Evolutionary conservation across 2,888 invertebrate species (phyloP).

Genomic region (Phorcus lineatus): DNA sequence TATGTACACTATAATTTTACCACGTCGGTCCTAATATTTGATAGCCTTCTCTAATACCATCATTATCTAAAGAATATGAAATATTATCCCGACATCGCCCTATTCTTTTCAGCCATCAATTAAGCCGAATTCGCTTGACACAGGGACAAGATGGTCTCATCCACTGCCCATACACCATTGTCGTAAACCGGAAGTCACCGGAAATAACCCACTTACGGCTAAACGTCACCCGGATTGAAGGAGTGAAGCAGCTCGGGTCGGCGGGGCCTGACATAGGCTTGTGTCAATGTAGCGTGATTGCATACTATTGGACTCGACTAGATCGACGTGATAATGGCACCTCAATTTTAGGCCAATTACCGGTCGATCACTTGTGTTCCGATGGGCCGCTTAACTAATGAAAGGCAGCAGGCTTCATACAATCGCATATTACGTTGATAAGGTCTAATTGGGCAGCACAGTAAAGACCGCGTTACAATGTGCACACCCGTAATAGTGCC

Average conservation of each 20-base stretch:
- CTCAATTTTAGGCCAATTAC: slow-evolving; percentile 11
- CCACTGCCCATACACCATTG: background rate
- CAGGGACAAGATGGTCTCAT: slow-evolving; percentile 1
- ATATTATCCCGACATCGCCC: background rate
- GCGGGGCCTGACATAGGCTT: background rate
- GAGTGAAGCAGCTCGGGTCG: background rate
- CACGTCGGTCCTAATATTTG: slow-evolving; percentile 12
- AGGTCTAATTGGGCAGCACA: slow-evolving; percentile 8
- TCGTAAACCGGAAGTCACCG: slow-evolving; percentile 13
- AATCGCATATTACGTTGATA: slow-evolving; percentile 6
- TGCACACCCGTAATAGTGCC: slow-evolving; percentile 5
- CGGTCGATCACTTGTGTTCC: background rate
- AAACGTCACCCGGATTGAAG: slow-evolving; percentile 13
- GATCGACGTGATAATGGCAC: slow-evolving; percentile 8
- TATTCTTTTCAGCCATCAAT: background rate
- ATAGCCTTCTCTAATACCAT: slow-evolving; percentile 7
- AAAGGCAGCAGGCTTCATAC: slow-evolving; percentile 6
- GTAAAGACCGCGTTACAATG: background rate
- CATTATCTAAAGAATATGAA: slow-evolving; percentile 10
- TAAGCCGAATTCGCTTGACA: slow-evolving; percentile 5
- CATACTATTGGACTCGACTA: background rate
- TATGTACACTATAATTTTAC: slow-evolving; percentile 3
- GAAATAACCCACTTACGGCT: slow-evolving; percentile 15
- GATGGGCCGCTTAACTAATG: slow-evolving; percentile 15
- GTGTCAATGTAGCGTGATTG: slow-evolving; percentile 13